Base-by-base conservation (phyloP, 1,140 invertebrate genomes). In the Sinella curviseta region DNA sequence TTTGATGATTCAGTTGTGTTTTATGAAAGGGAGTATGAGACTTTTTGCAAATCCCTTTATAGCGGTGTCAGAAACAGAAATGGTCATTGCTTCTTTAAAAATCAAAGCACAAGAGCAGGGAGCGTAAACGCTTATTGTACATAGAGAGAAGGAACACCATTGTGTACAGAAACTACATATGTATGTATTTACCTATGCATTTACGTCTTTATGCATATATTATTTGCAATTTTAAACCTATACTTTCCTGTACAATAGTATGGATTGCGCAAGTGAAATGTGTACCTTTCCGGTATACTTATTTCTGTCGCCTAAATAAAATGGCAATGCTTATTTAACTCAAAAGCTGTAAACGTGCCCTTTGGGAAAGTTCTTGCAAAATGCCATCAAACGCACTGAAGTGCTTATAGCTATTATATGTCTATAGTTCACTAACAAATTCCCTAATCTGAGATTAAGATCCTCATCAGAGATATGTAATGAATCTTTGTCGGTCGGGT, bases 381-480 rank as follows among this genome's bases (percentile, higher is more conserved):
- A 8, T 8, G 57, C 12, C 24, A 60, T 60, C 12, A 60, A 17
- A 26, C 24, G 24, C 57, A 48, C 39, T 4, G 4, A 48, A 4
- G 39, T 48, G n/a, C n/a, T n/a, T n/a, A n/a, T n/a, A n/a, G n/a
- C n/a, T n/a, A n/a, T n/a, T n/a, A n/a, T n/a, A n/a, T n/a, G n/a
- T n/a, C n/a, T n/a, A n/a, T n/a, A n/a, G n/a, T n/a, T n/a, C 57
- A n/a, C 24, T 3, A 26, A 26, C 8, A 4, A 4, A 60, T 60
- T 60, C 57, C 57, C 57, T 60, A 60, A 60, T 60, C 57, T 60
- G 14, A 17, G 57, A 60, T 60, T 60, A 60, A 60, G 57, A 60
- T 60, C 57, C 57, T 60, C 57, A 60, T 60, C 57, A 60, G 57
- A 14, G 57, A 60, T 60, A 60, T 60, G 57, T 60, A 60, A 60